A percentile compares a stretch with the other conserved stretches of the same genome.
These are phyloP conservation scores for Salvelinus fontinalis DNA, from an alignment of 2,113 vertebrate genomes.

Conservation along the genomic window DNA sequence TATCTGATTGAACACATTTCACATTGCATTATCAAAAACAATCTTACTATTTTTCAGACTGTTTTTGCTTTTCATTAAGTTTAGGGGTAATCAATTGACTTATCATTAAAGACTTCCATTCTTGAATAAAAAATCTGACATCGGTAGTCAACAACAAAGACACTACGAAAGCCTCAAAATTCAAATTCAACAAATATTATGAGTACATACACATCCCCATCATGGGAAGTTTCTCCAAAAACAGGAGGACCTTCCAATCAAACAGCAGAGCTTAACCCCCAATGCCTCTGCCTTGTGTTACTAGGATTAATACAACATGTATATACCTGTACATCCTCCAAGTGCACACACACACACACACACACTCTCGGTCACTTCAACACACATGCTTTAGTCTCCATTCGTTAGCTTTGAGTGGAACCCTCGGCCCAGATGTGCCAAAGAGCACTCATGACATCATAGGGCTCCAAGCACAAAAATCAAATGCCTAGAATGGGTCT, in stretches of 20 bases:
- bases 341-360: slow-evolving; percentile 2
- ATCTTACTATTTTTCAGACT: neutral
- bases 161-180: neutral
- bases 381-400: neutral
- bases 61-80: neutral
- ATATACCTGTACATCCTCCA: slow-evolving; percentile 4
- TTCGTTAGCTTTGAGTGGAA: neutral
- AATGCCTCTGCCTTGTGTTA: slow-evolving; percentile 3
- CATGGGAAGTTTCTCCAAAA: slow-evolving; percentile 1
- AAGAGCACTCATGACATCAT: slow-evolving; percentile 12
- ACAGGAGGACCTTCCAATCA: slow-evolving; percentile 1
- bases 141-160: neutral
- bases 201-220: neutral
- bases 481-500: neutral
- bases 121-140: neutral
- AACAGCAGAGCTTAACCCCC: neutral
- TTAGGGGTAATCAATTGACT: neutral
- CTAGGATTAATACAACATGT: slow-evolving; percentile 7
- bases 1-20: neutral
- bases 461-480: neutral
- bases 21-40: neutral
- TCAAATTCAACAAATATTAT: slow-evolving; percentile 11
- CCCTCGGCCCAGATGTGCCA: slow-evolving; percentile 6
- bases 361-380: neutral
- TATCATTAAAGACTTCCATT: neutral